A percentile compares a stretch with the other conserved stretches of the same genome.
Conservation (phyloP, 2,888 invertebrate genomes). For the Patella depressa region DNA sequence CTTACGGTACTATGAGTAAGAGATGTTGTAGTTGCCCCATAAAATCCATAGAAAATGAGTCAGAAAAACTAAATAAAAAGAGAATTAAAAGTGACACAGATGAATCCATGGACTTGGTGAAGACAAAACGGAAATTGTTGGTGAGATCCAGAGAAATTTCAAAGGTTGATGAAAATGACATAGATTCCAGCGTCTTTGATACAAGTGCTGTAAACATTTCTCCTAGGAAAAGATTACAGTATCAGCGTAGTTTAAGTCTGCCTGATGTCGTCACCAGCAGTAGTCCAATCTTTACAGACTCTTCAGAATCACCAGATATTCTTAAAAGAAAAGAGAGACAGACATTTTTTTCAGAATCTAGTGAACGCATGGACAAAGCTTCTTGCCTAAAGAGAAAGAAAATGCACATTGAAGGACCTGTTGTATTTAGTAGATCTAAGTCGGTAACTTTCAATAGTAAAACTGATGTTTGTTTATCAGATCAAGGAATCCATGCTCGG, state of each 20-base stretch:
- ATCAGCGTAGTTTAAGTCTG: conserved; percentile 21
- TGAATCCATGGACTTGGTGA: too few species aligned
- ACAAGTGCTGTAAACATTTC: background rate
- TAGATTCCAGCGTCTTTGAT: background rate
- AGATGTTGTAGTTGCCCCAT: too few species aligned
- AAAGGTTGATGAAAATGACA: too few species aligned
- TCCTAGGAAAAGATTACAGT: background rate
- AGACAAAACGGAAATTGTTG: too few species aligned
- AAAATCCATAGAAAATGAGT: too few species aligned
- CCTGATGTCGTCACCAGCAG: conserved; percentile 14
- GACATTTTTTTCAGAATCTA: too few species aligned
- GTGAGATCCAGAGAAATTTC: too few species aligned
- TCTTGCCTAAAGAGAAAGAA: background rate
- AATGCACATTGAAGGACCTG: background rate
- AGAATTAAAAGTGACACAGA: too few species aligned
- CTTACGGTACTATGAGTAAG: too few species aligned
- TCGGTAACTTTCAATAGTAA: background rate
- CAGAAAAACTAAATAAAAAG: too few species aligned
- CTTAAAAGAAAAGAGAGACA: background rate
- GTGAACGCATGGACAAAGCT: too few species aligned
- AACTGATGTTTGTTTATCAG: background rate
- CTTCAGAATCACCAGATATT: background rate
- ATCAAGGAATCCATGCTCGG: background rate
- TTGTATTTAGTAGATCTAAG: background rate
- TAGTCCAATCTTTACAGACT: background rate